phyloP scores from a whole-genome alignment of 2,113 vertebrate genomes.

The Salminus brasiliensis region DNA sequence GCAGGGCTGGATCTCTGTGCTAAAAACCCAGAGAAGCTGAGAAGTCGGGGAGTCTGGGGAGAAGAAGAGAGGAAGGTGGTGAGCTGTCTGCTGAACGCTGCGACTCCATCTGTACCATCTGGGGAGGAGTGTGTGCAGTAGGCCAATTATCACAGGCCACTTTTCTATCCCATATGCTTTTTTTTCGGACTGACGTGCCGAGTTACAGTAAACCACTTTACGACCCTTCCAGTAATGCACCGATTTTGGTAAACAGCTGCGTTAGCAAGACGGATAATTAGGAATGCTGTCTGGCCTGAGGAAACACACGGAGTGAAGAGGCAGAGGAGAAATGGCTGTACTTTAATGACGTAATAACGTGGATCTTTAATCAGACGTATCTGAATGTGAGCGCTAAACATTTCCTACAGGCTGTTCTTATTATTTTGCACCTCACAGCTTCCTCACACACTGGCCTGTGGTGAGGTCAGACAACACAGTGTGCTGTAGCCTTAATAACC shows the following conservation, averaged over 20 bases:
- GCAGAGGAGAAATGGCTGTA: neutral
- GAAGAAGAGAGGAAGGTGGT: no score
- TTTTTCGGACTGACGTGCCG: neutral
- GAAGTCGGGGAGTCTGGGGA: no score
- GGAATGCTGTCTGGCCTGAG: neutral
- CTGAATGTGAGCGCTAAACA: no score
- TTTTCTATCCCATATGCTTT: neutral
- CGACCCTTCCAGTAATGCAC: neutral
- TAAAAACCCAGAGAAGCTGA: no score
- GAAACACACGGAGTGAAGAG: neutral
- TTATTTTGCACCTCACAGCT: neutral
- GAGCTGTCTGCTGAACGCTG: no score
- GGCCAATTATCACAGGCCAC: constrained; percentile 3
- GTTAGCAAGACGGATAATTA: neutral
- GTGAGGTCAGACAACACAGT: neutral
- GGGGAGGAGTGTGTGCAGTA: neutral
- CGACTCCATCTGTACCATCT: neutral
- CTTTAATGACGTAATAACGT: neutral
- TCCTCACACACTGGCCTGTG: neutral
- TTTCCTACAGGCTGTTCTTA: no score
- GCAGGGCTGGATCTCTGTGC: no score
- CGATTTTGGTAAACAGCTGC: neutral
- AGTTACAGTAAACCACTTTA: constrained; percentile 13
- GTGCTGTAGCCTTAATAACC: neutral
- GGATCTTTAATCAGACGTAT: neutral